Evolutionary conservation across 2,113 vertebrate species (phyloP).

Genomic region (Baryphthengus martii): DNA sequence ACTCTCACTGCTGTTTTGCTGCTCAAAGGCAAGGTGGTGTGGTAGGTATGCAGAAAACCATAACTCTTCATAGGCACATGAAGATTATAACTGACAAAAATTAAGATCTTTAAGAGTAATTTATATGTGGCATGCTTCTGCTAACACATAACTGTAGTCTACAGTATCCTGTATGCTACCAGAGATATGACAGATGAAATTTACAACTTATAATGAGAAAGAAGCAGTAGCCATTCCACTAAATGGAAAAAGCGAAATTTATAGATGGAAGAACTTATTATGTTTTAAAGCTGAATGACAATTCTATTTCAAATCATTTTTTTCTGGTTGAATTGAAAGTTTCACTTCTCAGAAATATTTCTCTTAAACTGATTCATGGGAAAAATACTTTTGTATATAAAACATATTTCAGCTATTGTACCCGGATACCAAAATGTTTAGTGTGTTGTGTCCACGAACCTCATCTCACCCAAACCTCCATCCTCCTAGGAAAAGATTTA

Average conservation of each 20-base stretch:
- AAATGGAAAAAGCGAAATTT: background rate
- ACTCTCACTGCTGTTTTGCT: background rate
- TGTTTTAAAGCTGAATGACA: background rate
- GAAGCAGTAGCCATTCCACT: background rate
- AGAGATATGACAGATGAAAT: background rate
- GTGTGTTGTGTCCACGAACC: background rate
- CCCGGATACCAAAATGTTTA: background rate
- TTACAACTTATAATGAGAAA: background rate
- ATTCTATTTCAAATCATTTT: background rate
- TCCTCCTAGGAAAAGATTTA: background rate
- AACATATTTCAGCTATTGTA: background rate
- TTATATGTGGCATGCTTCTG: background rate
- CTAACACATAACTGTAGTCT: background rate
- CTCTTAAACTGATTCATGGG: background rate
- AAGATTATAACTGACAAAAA: background rate
- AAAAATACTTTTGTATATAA: background rate
- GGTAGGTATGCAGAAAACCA: background rate
- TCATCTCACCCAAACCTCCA: fast-evolving
- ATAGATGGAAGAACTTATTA: background rate
- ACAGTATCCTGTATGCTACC: background rate
- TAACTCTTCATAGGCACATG: background rate
- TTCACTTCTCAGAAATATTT: background rate
- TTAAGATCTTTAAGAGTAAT: background rate
- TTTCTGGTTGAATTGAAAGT: background rate
- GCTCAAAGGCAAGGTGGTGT: background rate